Evolutionary conservation across 2,113 vertebrate genomes (phyloP).

Genomic region (Poicephalus gulielmi): DNA sequence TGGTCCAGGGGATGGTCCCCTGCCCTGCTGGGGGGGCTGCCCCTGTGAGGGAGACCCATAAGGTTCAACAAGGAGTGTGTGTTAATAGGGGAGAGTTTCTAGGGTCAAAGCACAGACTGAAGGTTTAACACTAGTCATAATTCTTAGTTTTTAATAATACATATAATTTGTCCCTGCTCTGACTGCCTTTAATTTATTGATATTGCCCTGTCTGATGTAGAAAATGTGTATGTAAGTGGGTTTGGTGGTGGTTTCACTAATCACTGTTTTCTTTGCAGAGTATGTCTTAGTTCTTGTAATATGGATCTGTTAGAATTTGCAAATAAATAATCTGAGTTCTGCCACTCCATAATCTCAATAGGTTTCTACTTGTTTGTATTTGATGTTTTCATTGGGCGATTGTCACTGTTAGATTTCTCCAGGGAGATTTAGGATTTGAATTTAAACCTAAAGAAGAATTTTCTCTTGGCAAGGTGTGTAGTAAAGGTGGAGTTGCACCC

Average conservation of each 20-base stretch:
- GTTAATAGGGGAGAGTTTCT: fast-evolving
- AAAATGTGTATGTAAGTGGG: not conserved
- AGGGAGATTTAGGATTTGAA: not conserved
- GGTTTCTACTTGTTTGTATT: not conserved
- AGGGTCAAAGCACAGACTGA: not conserved
- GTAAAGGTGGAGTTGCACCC: not conserved
- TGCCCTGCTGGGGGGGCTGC: not conserved
- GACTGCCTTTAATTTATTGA: not conserved
- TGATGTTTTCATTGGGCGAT: not conserved
- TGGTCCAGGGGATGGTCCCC: not conserved
- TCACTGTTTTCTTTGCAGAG: not conserved
- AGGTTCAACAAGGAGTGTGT: not conserved
- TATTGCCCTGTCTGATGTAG: not conserved
- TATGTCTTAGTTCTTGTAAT: not conserved
- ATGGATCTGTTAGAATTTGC: not conserved
- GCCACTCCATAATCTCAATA: not conserved
- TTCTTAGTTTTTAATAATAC: not conserved
- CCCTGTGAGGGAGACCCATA: not conserved
- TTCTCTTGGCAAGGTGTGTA: not conserved
- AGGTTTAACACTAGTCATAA: not conserved
- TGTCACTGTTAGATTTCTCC: not conserved
- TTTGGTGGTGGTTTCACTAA: not conserved
- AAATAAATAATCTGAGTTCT: not conserved
- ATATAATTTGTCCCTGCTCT: not conserved
- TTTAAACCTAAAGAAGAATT: not conserved